Evolutionary conservation across 2,888 invertebrate species (phyloP).

Genomic region (Diloba caeruleocephala): DNA sequence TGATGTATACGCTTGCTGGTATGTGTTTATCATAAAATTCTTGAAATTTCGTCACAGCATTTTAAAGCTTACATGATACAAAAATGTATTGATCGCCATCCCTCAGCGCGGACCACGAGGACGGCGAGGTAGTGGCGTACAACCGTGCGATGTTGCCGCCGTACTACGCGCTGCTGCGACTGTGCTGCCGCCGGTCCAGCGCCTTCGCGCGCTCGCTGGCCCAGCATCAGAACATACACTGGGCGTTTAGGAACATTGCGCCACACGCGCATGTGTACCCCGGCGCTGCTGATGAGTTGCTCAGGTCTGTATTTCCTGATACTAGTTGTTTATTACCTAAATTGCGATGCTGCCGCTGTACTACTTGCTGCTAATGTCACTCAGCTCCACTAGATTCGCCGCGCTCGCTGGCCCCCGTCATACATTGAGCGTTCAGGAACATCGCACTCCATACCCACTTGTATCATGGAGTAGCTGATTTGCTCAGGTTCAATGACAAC

Average conservation of each 20-base stretch:
- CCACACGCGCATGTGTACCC: slow-evolving; percentile 98
- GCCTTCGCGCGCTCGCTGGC: slow-evolving; percentile 96
- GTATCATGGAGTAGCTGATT: slow-evolving; percentile 96
- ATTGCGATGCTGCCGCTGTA: slow-evolving; percentile 97
- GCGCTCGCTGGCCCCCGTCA: slow-evolving; percentile 96
- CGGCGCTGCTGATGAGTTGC: slow-evolving; percentile 96
- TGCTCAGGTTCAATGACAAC: no score
- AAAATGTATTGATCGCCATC: no score
- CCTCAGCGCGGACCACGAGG: slow-evolving; percentile 97
- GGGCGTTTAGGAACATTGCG: slow-evolving; percentile 99
- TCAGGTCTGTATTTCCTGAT: slow-evolving; percentile 91
- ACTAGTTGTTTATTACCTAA: no score
- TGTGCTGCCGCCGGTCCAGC: slow-evolving; percentile 97
- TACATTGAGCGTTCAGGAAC: slow-evolving; percentile 99
- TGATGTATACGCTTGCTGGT: no score
- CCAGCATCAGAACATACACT: slow-evolving; percentile 98
- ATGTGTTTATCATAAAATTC: no score
- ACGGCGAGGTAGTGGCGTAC: slow-evolving; percentile 98
- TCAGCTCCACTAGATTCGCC: slow-evolving; percentile 96
- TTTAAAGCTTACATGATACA: no score
- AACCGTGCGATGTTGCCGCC: slow-evolving; percentile 98
- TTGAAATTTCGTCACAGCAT: no score
- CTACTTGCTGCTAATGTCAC: slow-evolving; percentile 96
- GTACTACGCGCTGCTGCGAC: slow-evolving; percentile 95
- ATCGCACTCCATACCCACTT: slow-evolving; percentile 98